Percentiles rank a stretch among this genome's conserved stretches.
phyloP scores from a whole-genome alignment of 2,797 vertebrate species.

The Sibirionetta formosa region DNA sequence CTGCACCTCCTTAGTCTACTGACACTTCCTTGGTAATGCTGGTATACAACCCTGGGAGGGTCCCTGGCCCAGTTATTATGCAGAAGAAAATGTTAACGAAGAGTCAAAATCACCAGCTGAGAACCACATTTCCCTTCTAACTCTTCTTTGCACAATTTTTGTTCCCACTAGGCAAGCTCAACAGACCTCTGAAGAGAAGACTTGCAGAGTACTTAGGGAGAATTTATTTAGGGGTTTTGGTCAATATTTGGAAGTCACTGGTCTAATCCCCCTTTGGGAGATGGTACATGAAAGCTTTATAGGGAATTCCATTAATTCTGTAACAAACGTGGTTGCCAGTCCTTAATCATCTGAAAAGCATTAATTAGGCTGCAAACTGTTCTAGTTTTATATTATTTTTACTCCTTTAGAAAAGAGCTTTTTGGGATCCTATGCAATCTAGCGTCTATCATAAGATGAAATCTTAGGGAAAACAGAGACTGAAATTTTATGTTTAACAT shows the following conservation, averaged over 20 bases:
- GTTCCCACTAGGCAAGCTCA: background rate
- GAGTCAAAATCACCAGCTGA: background rate
- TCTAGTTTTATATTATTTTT: background rate
- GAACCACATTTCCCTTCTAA: background rate
- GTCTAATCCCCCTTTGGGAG: background rate
- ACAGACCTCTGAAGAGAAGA: background rate
- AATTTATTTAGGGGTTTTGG: background rate
- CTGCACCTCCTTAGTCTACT: background rate
- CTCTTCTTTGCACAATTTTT: background rate
- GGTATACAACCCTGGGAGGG: background rate
- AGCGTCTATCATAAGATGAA: background rate
- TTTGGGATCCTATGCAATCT: background rate
- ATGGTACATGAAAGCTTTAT: background rate
- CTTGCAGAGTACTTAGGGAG: background rate
- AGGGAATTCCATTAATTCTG: background rate
- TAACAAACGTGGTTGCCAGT: background rate
- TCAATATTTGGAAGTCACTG: background rate
- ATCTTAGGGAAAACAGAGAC: background rate
- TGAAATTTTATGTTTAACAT: background rate
- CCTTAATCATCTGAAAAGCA: background rate
- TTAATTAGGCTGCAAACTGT: background rate
- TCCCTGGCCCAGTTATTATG: background rate
- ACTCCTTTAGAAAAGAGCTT: background rate
- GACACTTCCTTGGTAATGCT: background rate
- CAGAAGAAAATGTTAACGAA: background rate